These are phyloP conservation scores for Pseudonaja textilis DNA, from an alignment of 2,113 vertebrate species.

Conservation along the genomic window DNA sequence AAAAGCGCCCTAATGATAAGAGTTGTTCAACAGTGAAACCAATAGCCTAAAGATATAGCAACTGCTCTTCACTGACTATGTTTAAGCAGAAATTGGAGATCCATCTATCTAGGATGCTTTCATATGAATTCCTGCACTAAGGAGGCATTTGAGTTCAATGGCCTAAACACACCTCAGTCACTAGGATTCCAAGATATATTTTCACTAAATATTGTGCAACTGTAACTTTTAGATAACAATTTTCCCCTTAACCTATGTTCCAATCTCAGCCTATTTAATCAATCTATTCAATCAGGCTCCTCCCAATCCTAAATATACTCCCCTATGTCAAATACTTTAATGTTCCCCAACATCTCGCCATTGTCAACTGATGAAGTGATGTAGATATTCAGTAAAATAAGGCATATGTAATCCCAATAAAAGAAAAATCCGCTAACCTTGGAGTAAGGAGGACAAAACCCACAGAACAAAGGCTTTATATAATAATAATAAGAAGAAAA, in stretches of 20 bases:
- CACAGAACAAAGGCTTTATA: conserved; percentile 49
- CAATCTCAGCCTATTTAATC: background rate
- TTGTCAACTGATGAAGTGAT: background rate
- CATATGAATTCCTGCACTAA: background rate
- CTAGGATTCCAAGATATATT: background rate
- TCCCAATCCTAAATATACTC: background rate
- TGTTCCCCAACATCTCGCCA: background rate
- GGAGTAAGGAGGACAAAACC: conserved; percentile 48
- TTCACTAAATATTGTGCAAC: background rate
- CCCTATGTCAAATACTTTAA: background rate
- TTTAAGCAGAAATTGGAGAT: background rate
- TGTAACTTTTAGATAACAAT: background rate
- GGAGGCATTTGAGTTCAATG: background rate
- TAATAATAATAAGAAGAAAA: conserved; percentile 37
- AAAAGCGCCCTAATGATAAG: background rate
- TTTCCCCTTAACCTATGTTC: background rate
- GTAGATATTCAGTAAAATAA: background rate
- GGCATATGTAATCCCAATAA: conserved; percentile 37
- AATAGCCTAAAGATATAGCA: background rate
- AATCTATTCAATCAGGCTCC: background rate
- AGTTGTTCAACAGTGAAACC: background rate
- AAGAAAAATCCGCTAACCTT: conserved; percentile 49
- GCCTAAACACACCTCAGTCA: background rate
- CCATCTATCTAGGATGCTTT: background rate
- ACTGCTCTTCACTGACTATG: background rate